Conservation (phyloP, 2,888 invertebrate genomes). For the Euzetes globulus region DNA sequence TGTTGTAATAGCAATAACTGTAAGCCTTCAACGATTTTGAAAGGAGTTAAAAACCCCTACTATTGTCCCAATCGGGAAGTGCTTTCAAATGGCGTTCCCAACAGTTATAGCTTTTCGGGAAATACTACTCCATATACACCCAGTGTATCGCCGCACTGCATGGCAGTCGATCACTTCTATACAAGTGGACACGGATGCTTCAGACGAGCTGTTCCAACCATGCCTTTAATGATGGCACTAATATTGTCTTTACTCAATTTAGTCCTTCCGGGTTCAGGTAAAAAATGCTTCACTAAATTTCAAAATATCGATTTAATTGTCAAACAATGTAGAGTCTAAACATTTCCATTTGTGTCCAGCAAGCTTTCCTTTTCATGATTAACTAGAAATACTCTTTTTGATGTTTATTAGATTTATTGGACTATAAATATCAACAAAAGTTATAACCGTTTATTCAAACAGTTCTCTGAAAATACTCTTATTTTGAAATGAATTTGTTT, state of each 20-base stretch:
- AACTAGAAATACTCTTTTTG: no score
- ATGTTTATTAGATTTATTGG: neutral
- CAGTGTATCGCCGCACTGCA: neutral
- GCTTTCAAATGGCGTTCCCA: neutral
- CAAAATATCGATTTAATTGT: no score
- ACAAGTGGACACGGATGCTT: slow-evolving; percentile 39
- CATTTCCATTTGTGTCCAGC: no score
- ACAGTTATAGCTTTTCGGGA: slow-evolving; percentile 10
- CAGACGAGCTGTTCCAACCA: slow-evolving; percentile 50
- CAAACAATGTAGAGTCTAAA: no score
- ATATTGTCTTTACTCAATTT: slow-evolving; percentile 46
- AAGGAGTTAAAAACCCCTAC: slow-evolving; percentile 16
- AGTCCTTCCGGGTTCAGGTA: slow-evolving; percentile 46
- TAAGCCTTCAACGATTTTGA: slow-evolving; percentile 9
- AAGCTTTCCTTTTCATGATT: no score
- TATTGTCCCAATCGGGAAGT: slow-evolving; percentile 23
- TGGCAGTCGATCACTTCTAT: slow-evolving; percentile 5
- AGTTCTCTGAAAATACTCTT: no score
- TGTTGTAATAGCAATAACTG: slow-evolving; percentile 31
- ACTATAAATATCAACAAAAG: neutral
- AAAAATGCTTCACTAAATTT: no score
- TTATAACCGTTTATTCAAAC: neutral
- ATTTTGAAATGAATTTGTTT: no score
- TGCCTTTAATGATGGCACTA: slow-evolving; percentile 50
- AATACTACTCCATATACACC: neutral